Evolutionary conservation across 2,888 invertebrate species (phyloP), one percentile per base, ranked within the genome.

Genomic region (Cantharis lateralis): DNA sequence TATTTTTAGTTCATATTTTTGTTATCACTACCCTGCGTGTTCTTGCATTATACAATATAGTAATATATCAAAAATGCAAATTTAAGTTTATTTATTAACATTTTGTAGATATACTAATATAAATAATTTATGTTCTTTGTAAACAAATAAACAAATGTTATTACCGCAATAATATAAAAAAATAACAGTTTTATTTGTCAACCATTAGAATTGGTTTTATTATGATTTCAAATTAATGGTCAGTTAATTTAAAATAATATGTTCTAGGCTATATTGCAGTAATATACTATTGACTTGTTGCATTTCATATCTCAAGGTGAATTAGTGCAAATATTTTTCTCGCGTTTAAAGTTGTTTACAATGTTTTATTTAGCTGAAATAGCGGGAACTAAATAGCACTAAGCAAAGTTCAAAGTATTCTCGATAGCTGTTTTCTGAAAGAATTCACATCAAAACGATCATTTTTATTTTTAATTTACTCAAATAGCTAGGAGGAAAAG

Each of bases 1-100:
- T 62, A 69, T 62, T 15, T 48, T 72, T 61, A 71, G 61, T 15
- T 72, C 74, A 15, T 70, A 16, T 68, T 79, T 72, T 79, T 72
- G 68, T 72, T 26, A 70, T 68, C 32, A 32, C 32, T 13, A 32
- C 32, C 32, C 32, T n/a, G 13, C 13, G 24, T 13, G 5, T 32
- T 32, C 32, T 3, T 32, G 5, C 32, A 32, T 32, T 32, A 32
- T 13, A n/a, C 32, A 32, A 32, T 32, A 32, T 32, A 11, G 10
- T 28, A 28, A 28, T 28, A 28, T 28, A 11, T 32, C n/a, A 1
- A n/a, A 32, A 32, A 32, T 32, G 3, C 3, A 32, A 13, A 13
- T 32, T 32, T 13, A 1, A 4, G 0, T 32, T 4, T 24, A 32
- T 32, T n/a, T 32, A 32, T 32, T 32, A 4, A 13, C 13, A 32